These are phyloP conservation scores for Cotesia congregata DNA, from an alignment of 2,888 invertebrate genomes.

Conservation along the genomic window DNA sequence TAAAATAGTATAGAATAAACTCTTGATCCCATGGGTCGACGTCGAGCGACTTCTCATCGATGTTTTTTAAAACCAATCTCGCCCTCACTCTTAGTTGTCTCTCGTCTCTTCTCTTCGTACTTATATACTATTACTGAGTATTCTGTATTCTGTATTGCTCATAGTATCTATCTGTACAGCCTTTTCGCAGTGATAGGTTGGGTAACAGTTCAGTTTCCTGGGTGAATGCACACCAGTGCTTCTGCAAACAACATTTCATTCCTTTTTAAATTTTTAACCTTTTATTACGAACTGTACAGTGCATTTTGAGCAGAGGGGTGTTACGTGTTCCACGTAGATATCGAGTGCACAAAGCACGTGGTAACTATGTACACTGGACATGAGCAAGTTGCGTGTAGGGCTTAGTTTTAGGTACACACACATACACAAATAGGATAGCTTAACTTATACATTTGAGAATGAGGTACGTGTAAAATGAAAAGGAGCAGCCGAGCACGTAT, in stretches of 20 bases:
- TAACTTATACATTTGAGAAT: too few relatives aligned
- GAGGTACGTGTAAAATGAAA: not conserved
- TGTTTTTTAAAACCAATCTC: slow-evolving; percentile 27
- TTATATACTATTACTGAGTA: not conserved
- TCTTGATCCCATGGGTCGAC: slow-evolving; percentile 43
- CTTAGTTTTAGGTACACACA: not conserved
- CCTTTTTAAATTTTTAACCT: slow-evolving; percentile 8
- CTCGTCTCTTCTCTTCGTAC: slow-evolving; percentile 25
- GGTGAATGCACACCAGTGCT: slow-evolving; percentile 59
- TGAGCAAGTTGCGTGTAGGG: not conserved
- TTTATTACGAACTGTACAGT: too few relatives aligned
- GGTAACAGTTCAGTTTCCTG: slow-evolving; percentile 56
- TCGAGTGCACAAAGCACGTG: not conserved
- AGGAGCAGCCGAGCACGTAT: slow-evolving; percentile 1
- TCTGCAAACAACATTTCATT: slow-evolving; percentile 45
- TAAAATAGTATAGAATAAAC: slow-evolving; percentile 55
- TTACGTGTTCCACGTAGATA: slow-evolving; percentile 25
- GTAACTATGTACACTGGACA: slow-evolving; percentile 1
- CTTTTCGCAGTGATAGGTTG: slow-evolving; percentile 38
- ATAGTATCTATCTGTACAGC: not conserved
- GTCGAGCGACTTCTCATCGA: slow-evolving; percentile 30
- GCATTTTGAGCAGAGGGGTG: not conserved
- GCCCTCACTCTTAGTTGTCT: slow-evolving; percentile 29
- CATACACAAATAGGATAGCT: too few relatives aligned
- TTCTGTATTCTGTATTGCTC: not conserved